phyloP scores from a whole-genome alignment of 2,888 invertebrate species.

The Melinaea marsaeus region DNA sequence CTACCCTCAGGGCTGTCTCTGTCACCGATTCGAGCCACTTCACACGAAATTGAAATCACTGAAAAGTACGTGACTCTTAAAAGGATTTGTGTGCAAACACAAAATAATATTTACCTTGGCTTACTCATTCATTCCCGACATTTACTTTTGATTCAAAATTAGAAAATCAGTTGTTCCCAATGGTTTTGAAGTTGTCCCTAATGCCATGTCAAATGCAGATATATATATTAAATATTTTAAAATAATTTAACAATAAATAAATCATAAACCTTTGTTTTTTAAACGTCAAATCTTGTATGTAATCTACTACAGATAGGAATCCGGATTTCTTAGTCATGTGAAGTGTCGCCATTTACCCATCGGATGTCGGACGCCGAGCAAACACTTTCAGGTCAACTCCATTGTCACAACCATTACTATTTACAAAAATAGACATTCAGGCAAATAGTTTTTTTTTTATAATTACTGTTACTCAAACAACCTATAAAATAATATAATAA shows the following conservation, averaged over 20 bases:
- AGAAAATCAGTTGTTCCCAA: slow-evolving; percentile 52
- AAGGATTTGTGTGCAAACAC: slow-evolving; percentile 57
- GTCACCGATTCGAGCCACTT: slow-evolving; percentile 49
- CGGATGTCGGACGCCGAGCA: slow-evolving; percentile 57
- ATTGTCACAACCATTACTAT: background rate
- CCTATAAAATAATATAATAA: no score
- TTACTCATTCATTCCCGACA: slow-evolving; percentile 46
- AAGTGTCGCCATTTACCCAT: slow-evolving; percentile 64
- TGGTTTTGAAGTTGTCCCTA: no score
- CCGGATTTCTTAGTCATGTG: slow-evolving; percentile 38
- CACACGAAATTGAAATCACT: slow-evolving; percentile 66
- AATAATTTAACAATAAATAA: no score
- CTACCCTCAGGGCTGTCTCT: slow-evolving; percentile 43
- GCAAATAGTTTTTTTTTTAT: no score
- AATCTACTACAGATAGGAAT: background rate
- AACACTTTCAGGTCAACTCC: slow-evolving; percentile 49
- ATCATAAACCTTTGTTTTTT: no score
- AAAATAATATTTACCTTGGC: slow-evolving; percentile 66
- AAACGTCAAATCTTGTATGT: background rate
- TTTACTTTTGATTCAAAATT: slow-evolving; percentile 40
- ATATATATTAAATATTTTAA: no score
- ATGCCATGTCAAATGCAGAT: no score
- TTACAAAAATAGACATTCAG: background rate
- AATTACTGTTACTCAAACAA: no score
- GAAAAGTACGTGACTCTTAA: slow-evolving; percentile 65